These are phyloP conservation scores for Theonella swinhoei DNA, from an alignment of 37 sponge, comb jelly and placozoan genomes.

Conservation along the genomic window DNA sequence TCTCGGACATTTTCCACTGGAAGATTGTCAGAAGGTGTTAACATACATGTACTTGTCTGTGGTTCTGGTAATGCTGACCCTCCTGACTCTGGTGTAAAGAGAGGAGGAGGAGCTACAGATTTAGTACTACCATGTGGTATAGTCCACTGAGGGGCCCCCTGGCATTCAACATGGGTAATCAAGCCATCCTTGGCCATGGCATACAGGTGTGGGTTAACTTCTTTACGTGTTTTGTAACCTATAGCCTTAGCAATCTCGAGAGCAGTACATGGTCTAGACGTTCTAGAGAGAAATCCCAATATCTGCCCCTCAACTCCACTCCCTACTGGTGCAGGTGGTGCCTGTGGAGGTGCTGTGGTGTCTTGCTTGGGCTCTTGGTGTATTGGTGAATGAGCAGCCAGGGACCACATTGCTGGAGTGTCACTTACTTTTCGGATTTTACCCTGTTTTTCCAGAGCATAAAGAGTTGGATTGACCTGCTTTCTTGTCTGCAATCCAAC, in stretches of 20 bases:
- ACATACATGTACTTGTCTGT: background rate
- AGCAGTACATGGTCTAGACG: conserved; percentile 12
- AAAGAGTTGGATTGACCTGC: conserved; percentile 75
- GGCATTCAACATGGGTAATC: background rate
- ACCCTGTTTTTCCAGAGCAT: conserved; percentile 55
- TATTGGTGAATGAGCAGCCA: background rate
- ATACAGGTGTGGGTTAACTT: conserved; percentile 59
- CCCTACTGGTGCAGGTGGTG: background rate
- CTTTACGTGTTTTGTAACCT: conserved; percentile 17
- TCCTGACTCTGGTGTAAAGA: too few relatives aligned
- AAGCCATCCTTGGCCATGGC: conserved; percentile 52
- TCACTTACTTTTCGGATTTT: conserved; percentile 35
- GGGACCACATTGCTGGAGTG: conserved; percentile 59
- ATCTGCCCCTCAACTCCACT: background rate
- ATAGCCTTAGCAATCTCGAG: conserved; percentile 32
- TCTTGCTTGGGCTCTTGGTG: background rate
- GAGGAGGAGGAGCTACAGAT: too few relatives aligned
- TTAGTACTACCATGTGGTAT: background rate
- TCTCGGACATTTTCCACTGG: conserved; percentile 18
- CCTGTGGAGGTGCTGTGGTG: background rate
- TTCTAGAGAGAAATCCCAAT: conserved; percentile 5
- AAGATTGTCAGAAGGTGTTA: background rate
- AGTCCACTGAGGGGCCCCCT: conserved; percentile 45
- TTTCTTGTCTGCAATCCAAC: conserved; percentile 33
- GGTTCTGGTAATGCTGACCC: too few relatives aligned